A percentile compares a stretch with the other conserved stretches of the same genome.
These are phyloP conservation scores for Dryobates pubescens DNA, from an alignment of 2,797 vertebrate genomes.

Conservation along the genomic window DNA sequence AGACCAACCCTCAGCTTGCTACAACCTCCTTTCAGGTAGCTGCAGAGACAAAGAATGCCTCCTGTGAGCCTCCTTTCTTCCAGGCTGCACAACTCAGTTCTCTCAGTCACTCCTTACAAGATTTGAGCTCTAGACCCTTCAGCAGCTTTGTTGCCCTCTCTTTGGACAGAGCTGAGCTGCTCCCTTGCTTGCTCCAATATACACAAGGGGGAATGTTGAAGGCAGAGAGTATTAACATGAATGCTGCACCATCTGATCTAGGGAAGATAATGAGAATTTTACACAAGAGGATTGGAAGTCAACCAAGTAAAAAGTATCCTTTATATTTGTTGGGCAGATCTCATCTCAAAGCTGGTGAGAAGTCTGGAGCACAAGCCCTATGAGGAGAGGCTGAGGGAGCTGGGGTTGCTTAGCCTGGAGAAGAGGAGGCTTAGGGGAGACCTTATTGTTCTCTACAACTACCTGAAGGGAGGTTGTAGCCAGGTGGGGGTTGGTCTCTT, in stretches of 20 bases:
- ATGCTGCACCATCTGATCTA: background rate
- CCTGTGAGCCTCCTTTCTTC: background rate
- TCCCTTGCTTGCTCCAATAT: background rate
- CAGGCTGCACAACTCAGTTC: background rate
- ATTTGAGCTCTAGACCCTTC: background rate
- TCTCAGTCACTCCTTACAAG: background rate
- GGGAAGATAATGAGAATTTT: background rate
- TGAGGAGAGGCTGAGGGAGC: no score
- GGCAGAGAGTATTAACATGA: background rate
- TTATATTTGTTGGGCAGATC: background rate
- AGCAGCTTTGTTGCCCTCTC: background rate
- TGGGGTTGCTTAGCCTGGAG: no score
- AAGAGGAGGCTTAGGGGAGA: no score
- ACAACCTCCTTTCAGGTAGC: background rate
- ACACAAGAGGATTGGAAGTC: background rate
- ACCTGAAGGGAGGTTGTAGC: no score
- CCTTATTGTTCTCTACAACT: no score
- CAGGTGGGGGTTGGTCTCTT: no score
- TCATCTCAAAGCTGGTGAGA: no score
- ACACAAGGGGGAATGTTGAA: background rate
- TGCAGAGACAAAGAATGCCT: background rate
- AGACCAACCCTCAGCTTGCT: background rate
- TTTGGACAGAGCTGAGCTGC: background rate
- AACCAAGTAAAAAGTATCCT: background rate
- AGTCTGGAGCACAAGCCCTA: no score